Conservation (phyloP, 2,888 invertebrate species). For the Latrodectus hesperus region DNA sequence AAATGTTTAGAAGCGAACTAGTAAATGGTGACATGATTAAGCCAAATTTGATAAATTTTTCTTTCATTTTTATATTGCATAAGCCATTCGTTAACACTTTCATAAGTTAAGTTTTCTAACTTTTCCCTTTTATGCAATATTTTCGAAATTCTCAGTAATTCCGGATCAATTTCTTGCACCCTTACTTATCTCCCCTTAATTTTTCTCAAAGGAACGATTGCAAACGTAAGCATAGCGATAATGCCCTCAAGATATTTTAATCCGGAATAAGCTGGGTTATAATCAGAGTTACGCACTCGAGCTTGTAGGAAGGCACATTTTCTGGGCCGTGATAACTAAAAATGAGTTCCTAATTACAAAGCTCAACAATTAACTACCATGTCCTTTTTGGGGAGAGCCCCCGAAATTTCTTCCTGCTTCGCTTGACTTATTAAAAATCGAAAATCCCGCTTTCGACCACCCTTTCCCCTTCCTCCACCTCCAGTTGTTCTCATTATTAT, state of each 20-base stretch:
- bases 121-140: too few species aligned
- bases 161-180: not conserved
- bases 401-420: constrained; percentile 25
- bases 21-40: too few species aligned
- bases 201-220: constrained; percentile 3
- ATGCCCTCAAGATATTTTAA: constrained; percentile 24
- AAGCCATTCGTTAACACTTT: too few species aligned
- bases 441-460: constrained; percentile 13
- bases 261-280: constrained; percentile 12
- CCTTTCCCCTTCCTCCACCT: not conserved
- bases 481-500: not conserved
- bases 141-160: too few species aligned
- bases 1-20: too few species aligned
- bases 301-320: constrained; percentile 4
- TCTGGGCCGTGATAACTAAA: constrained; percentile 30
- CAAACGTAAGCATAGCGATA: not conserved
- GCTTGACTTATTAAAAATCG: constrained; percentile 65
- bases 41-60: too few species aligned
- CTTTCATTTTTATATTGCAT: too few species aligned
- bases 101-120: too few species aligned
- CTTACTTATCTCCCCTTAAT: not conserved
- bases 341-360: constrained; percentile 54
- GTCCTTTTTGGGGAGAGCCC: not conserved
- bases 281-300: not conserved
- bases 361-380: constrained; percentile 40